Evolutionary conservation across 2,888 invertebrate species (phyloP), one percentile per base, ranked within the genome.

Genomic region (Pantelozetes paolii): DNA sequence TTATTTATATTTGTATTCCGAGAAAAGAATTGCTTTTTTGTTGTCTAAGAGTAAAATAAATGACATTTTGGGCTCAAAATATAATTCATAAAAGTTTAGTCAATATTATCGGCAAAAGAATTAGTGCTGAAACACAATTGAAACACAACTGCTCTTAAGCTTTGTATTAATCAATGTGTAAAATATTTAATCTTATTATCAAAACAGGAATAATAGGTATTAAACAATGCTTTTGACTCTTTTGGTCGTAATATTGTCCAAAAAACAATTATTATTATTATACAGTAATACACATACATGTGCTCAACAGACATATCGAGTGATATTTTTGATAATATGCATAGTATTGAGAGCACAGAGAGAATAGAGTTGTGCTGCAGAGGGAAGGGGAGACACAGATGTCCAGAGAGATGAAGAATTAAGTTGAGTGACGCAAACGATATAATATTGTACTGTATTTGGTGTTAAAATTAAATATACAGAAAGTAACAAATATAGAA

Each of bases 401-500:
- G 67, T 67, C 67, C 23, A 67, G 26, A 67, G 26, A 67, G 23
- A 67, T 67, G 67, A 67, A 42, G 67, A 67, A 67, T 67, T 67
- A 64, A 42, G 67, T 42, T n/a, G 42, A 40, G 42, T 67, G 42
- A 67, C 67, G 13, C 67, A 42, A 42, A 67, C 67, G n/a, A 32
- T 62, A 62, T 62, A 62, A 62, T 62, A 62, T 62, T 32, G 36
- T 62, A 9, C 36, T 45, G 15, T 45, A 45, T 45, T 15, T 62
- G 32, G n/a, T 32, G 67, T 67, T 67, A 5, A 67, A 67, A 67
- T 67, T 67, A 67, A 67, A 67, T 67, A 67, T 67, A 67, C 67
- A 67, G 67, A 67, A 67, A 67, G 67, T 67, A 67, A 67, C 67
- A 67, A 62, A 67, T 67, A 67, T 67, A 36, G 32, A 20, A 1